Evolutionary conservation across 2,888 invertebrate species (phyloP), one percentile per base, ranked within the genome.

Genomic region (Ennomos fuscantarius): DNA sequence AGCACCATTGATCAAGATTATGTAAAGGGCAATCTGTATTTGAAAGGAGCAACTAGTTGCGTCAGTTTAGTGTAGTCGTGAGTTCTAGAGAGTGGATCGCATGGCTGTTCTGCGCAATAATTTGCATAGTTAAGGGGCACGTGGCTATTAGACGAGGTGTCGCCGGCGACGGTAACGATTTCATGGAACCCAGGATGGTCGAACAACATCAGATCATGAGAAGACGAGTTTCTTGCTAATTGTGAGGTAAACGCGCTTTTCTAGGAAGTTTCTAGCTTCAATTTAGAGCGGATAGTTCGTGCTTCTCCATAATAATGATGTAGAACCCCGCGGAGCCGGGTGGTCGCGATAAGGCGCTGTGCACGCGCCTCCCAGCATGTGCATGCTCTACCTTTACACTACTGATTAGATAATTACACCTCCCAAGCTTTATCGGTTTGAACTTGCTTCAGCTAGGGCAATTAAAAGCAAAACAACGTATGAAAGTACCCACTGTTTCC

Each of bases 351-450:
- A 81, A 71, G 72, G 68, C 60, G 68, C 62, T 65, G 76, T 73
- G 74, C 74, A 66, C 62, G 73, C 75, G 73, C 79, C 75, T 77
- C 79, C 72, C 80, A 54, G 40, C 55, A 42, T 48, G 57, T 33
- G 53, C 40, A 79, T 83, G 79, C 78, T 79, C 78, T 79, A 73
- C 68, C 74, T 60, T 64, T 43, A 10, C 34, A 41, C 63, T 65
- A 60, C 66, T 74, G 86, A 86, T 86, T 84, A 86, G 78, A 83
- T 83, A 82, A 82, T 77, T 78, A 76, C 55, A 39, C 46, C 42
- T 55, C 46, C 49, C 42, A 41, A 40, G 47, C 45, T 55, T 55
- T 45, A 51, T 51, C 43, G 51, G 49, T 47, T 50, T 70, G 69
- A 75, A 72, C 63, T 66, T 58, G 66, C 68, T 68, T 62, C 67